Evolutionary conservation across 2,888 invertebrate genomes (phyloP), one percentile per base, ranked within the genome.

Genomic region (Siphlonurus alternatus): DNA sequence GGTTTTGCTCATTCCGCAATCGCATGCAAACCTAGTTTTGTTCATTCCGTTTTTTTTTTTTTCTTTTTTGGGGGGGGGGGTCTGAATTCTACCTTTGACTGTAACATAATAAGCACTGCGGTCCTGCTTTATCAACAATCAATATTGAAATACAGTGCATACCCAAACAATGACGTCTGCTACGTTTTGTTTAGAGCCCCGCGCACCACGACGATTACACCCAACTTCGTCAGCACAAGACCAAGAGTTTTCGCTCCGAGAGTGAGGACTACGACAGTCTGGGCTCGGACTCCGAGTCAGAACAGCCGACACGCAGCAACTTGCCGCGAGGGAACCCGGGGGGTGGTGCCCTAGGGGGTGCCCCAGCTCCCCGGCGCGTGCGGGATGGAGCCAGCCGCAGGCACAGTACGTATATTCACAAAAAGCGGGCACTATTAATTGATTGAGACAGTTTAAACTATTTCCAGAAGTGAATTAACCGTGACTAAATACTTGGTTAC

Each of bases 241-340:
- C 67, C 59, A 69, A 67, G 66, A 65, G 66, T 65, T 68, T 69
- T 62, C 68, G 71, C 64, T 67, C 70, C 66, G 72, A 68, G 68
- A 72, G 69, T 51, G 71, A 72, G 22, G 73, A 73, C 66, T 73
- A 73, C 65, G 70, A 70, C 66, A 69, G 69, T 63, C 67, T 68
- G 53, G 68, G 67, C 15, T 70, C 70, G 15, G 70, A 69, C 23
- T 68, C 69, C 7, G 70, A 70, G 59, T 61, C 65, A 15, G 65
- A 65, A 54, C 59, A 61, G 59, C 25, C 59, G 10, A 51, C 10
- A n/a, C 63, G 65, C 61, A 63, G 63, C 60, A 71, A 70, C n/a
- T n/a, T n/a, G n/a, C n/a, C n/a, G 10, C 69, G 69, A 51, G 70
- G 71, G 18, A 63, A 65, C 53, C 70, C 70, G 20, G 70, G 70